These are phyloP conservation scores for Melierax canorus DNA, from an alignment of 2,113 vertebrate genomes.

Conservation along the genomic window DNA sequence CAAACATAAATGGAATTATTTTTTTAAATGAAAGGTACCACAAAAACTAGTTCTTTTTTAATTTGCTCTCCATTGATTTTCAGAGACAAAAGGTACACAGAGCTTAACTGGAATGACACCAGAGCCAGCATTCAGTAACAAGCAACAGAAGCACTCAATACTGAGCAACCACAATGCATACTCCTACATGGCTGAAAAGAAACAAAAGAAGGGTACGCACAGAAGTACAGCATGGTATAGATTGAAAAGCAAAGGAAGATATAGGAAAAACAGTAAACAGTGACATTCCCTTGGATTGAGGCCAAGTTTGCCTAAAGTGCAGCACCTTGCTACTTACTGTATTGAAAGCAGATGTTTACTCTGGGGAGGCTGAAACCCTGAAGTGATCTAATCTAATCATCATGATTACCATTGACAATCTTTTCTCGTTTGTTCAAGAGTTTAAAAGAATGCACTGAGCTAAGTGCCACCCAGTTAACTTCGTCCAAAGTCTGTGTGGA, in stretches of 20 bases:
- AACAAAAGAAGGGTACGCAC: constrained; percentile 14
- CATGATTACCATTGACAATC: background rate
- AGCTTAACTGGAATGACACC: constrained; percentile 61
- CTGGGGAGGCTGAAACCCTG: background rate
- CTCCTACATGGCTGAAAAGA: constrained; percentile 10
- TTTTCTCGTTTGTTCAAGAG: background rate
- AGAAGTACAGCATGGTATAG: background rate
- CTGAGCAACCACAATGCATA: background rate
- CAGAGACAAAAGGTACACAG: constrained; percentile 59
- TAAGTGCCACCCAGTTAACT: background rate
- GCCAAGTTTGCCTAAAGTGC: constrained; percentile 3
- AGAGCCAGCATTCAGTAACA: constrained; percentile 41
- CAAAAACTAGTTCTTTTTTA: constrained; percentile 27
- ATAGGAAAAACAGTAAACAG: background rate
- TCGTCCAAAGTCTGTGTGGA: background rate
- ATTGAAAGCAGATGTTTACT: constrained; percentile 37
- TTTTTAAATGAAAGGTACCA: constrained; percentile 24
- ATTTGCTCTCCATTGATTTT: constrained; percentile 66
- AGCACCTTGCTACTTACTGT: constrained; percentile 3
- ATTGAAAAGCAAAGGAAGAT: constrained; percentile 8
- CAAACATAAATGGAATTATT: constrained; percentile 9
- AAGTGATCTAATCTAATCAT: constrained; percentile 32
- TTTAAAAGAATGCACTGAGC: background rate
- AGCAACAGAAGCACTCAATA: constrained; percentile 31
- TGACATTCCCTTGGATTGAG: background rate